Evolutionary conservation across 2,113 vertebrate species (phyloP).

Genomic region (Dendropsophus ebraccatus): DNA sequence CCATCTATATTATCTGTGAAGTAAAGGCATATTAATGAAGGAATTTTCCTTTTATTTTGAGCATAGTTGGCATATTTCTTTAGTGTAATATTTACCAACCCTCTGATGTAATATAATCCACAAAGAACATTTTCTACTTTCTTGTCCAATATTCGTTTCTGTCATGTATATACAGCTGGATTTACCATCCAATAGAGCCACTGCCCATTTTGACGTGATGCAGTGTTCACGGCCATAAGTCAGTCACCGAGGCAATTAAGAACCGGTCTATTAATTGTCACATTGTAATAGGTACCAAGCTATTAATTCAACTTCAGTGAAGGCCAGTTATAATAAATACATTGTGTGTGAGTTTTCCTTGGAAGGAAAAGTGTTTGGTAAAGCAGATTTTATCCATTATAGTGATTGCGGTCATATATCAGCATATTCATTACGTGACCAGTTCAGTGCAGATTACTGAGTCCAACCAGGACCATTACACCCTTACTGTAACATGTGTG

Average conservation of each 20-base stretch:
- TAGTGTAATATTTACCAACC: not conserved
- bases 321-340: slow-evolving; percentile 57
- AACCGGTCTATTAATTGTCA: slow-evolving; percentile 50
- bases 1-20: too few relatives aligned
- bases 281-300: slow-evolving; percentile 48
- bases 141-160: not conserved
- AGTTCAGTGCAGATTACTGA: not conserved
- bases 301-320: slow-evolving; percentile 55
- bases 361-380: slow-evolving; percentile 59
- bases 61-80: not conserved
- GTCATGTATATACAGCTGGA: not conserved
- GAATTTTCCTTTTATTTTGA: too few relatives aligned
- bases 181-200: not conserved
- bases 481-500: not conserved
- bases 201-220: slow-evolving; percentile 16
- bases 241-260: slow-evolving; percentile 55
- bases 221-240: slow-evolving; percentile 31
- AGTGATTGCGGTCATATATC: slow-evolving; percentile 52
- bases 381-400: slow-evolving; percentile 59
- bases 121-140: not conserved
- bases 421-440: slow-evolving; percentile 47
- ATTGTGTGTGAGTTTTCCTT: slow-evolving; percentile 50
- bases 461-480: slow-evolving; percentile 27
- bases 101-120: not conserved
- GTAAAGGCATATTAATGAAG: too few relatives aligned